Percentiles rank a stretch among this genome's conserved stretches.
Evolutionary conservation across 2,888 invertebrate species (phyloP).

Genomic region (Lasioglossum figueresi): DNA sequence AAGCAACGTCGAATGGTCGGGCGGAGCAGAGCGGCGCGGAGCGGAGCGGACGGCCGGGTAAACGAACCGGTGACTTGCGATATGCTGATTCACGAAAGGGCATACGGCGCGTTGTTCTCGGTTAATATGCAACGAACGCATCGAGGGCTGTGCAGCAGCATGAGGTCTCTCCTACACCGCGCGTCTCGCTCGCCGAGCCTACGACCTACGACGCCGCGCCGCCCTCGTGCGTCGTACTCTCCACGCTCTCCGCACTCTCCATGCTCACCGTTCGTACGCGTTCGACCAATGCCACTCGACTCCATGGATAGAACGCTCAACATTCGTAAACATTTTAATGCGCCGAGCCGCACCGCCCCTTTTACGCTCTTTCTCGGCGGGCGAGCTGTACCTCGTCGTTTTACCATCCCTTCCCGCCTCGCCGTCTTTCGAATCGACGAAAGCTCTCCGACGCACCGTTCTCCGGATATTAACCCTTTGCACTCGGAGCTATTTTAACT

Average conservation of each 20-base stretch:
- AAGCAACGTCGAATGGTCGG: slow-evolving; percentile 43
- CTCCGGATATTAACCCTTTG: no score
- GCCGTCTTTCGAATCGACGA: neutral
- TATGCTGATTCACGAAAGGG: slow-evolving; percentile 77
- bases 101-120: slow-evolving; percentile 65
- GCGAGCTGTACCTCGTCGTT: neutral
- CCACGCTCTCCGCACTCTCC: slow-evolving; percentile 22
- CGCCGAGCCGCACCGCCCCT: slow-evolving; percentile 66
- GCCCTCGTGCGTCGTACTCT: slow-evolving; percentile 73
- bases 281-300: slow-evolving; percentile 44
- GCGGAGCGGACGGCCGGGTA: slow-evolving; percentile 36
- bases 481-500: no score
- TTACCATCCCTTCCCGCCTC: neutral
- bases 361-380: slow-evolving; percentile 29
- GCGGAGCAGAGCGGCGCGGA: neutral
- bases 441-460: no score
- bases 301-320: slow-evolving; percentile 64
- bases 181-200: slow-evolving; percentile 42
- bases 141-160: slow-evolving; percentile 61
- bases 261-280: slow-evolving; percentile 28
- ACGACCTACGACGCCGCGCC: slow-evolving; percentile 53
- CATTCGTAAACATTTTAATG: slow-evolving; percentile 74
- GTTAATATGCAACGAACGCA: slow-evolving; percentile 79
- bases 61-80: slow-evolving; percentile 79
- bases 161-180: slow-evolving; percentile 51